Evolutionary conservation across 2,113 vertebrate species (phyloP).

Genomic region (Lampris incognitus): DNA sequence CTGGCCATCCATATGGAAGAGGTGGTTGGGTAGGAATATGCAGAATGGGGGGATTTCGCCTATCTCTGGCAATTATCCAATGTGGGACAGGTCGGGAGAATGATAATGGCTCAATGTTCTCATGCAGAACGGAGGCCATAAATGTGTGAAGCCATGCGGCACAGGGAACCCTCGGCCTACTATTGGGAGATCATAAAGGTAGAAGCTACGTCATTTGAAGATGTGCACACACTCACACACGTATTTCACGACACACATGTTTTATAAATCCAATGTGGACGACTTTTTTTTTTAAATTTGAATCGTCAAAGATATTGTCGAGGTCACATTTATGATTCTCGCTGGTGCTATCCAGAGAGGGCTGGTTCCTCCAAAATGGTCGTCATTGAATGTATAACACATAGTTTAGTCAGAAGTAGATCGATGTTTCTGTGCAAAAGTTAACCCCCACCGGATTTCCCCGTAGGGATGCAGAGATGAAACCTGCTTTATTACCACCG

Average conservation of each 20-base stretch:
- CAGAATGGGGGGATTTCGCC: constrained; percentile 50
- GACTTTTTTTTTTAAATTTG: constrained; percentile 7
- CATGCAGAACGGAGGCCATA: constrained; percentile 67
- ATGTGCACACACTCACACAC: background rate
- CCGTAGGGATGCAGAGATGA: constrained; percentile 53
- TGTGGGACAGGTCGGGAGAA: constrained; percentile 63
- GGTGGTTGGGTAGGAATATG: constrained; percentile 33
- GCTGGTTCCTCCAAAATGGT: constrained; percentile 18
- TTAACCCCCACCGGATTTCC: constrained; percentile 47
- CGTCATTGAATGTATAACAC: constrained; percentile 37
- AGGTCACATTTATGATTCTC: constrained; percentile 20
- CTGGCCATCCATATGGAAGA: constrained; percentile 52
- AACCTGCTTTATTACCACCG: constrained; percentile 45
- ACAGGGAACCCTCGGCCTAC: constrained; percentile 16
- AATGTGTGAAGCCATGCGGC: constrained; percentile 58
- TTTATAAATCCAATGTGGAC: constrained; percentile 11
- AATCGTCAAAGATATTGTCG: constrained; percentile 24
- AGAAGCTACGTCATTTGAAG: constrained; percentile 8
- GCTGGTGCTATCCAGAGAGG: constrained; percentile 17
- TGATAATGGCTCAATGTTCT: constrained; percentile 60
- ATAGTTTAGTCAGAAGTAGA: constrained; percentile 31
- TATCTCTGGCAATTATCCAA: constrained; percentile 66
- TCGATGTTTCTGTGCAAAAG: constrained; percentile 50
- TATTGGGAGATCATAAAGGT: constrained; percentile 24
- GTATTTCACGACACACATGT: constrained; percentile 1